Evolutionary conservation across 2,113 vertebrate species (phyloP), one percentile per base, ranked within the genome.

Genomic region (Chascanopsetta lugubris): DNA sequence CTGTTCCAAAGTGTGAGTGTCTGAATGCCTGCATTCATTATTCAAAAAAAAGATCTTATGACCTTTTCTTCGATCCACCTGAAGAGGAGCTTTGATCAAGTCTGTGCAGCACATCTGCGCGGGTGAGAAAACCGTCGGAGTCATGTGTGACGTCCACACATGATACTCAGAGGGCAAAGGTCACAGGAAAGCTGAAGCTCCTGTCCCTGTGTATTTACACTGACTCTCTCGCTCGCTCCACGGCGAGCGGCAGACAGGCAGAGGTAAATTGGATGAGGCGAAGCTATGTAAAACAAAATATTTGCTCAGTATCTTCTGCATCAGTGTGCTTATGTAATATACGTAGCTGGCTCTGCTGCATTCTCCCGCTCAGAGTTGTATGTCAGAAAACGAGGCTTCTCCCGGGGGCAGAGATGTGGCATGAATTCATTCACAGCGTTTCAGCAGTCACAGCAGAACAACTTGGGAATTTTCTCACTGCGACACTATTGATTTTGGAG

Each of bases 311-410:
- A 70, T 81, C 72, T 71, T 25, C 69, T 67, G 42, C 18, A 80
- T 79, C 72, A 64, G 69, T 38, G 15, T 69, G 45, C 55, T 85
- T 88, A 87, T 82, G 75, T 76, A 88, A 86, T 5, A 38, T 53
- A 63, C 17, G 10, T 43, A 65, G 66, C 69, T 72, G 68, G 67
- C 76, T 77, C 69, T 75, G 80, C 77, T 70, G 75, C 84, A 83
- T 77, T 81, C 71, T 65, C 61, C 27, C 42, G 75, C 60, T 69
- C 42, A 22, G 61, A 29, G 61, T 46, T 54, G 43, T 49, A 69
- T 38, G 61, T 71, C 48, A 66, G 43, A 61, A 27, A 63, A 50
- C 55, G 34, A 61, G 69, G 72, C 55, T 61, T 69, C 43, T 59
- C 58, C 58, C 36, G n/a, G 62, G 58, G 6, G 59, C 53, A 63